Conservation (phyloP, 2,113 vertebrate genomes). For the Melanerpes formicivorus region DNA sequence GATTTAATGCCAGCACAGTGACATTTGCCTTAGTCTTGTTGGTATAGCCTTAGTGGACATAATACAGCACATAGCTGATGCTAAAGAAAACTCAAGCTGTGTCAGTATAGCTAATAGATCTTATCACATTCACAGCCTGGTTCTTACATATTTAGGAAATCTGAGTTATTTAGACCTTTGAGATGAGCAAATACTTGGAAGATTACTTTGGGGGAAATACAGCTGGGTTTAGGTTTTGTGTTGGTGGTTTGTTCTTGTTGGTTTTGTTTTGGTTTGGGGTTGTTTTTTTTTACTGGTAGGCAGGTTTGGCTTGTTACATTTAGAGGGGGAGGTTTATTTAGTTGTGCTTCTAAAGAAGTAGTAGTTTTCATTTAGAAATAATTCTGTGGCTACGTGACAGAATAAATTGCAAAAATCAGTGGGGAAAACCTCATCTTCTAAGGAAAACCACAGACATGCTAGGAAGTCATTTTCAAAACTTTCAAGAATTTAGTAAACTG, state of each 20-base stretch:
- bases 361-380: neutral
- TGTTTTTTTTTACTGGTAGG: neutral
- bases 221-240: neutral
- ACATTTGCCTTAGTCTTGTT: neutral
- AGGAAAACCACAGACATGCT: neutral
- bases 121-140: neutral
- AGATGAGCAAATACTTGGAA: neutral
- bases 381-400: neutral
- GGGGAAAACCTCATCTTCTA: neutral
- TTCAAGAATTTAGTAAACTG: neutral
- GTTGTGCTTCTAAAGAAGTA: neutral
- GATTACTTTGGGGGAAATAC: neutral
- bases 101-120: neutral
- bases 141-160: neutral
- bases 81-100: neutral
- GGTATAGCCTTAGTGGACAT: neutral
- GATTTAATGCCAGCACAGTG: neutral
- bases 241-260: too few relatives aligned
- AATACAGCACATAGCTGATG: neutral
- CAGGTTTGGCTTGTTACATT: neutral
- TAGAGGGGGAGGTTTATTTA: neutral
- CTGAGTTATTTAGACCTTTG: neutral
- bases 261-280: too few relatives aligned
- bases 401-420: neutral
- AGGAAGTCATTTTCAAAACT: constrained; percentile 1